Conservation (phyloP, 1,140 invertebrate species). For the Drosophila trapezifrons region DNA sequence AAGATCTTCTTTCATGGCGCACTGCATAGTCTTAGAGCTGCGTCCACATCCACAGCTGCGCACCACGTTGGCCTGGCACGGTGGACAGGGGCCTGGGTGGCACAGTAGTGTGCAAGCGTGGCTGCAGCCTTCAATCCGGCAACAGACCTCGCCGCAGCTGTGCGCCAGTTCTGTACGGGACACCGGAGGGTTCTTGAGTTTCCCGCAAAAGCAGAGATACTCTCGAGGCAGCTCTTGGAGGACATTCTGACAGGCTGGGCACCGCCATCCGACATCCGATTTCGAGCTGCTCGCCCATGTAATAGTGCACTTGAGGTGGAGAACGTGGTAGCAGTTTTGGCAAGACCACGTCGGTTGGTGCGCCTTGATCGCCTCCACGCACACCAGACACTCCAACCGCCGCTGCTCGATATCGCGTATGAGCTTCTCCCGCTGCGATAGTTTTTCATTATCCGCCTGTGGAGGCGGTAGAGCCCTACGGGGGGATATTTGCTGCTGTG, state of each 20-base stretch:
- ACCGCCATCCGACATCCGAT: constrained; percentile 93
- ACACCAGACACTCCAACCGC: constrained; percentile 95
- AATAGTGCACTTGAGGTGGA: constrained; percentile 94
- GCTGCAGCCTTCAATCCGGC: constrained; percentile 88
- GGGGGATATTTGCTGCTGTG: constrained; percentile 64
- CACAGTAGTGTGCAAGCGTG: constrained; percentile 95
- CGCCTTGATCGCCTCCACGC: constrained; percentile 93
- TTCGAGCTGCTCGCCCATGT: constrained; percentile 95
- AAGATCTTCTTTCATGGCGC: constrained; percentile 88
- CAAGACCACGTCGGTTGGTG: constrained; percentile 95
- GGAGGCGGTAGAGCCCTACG: constrained; percentile 19
- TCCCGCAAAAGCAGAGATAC: constrained; percentile 94
- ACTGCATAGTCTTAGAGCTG: constrained; percentile 88
- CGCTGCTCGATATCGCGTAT: constrained; percentile 91
- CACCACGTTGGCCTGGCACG: constrained; percentile 88
- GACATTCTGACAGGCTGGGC: constrained; percentile 94
- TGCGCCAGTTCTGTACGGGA: constrained; percentile 92
- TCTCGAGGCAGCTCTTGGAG: constrained; percentile 88
- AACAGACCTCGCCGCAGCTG: constrained; percentile 94
- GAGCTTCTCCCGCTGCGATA: constrained; percentile 90
- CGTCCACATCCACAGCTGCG: constrained; percentile 90
- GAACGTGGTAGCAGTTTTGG: constrained; percentile 94
- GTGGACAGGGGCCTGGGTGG: constrained; percentile 95
- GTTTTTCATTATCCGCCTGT: constrained; percentile 70
- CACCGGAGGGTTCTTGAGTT: constrained; percentile 89